Conservation (phyloP, 64 coral and sea anemone species). For the Montipora capricornis region DNA sequence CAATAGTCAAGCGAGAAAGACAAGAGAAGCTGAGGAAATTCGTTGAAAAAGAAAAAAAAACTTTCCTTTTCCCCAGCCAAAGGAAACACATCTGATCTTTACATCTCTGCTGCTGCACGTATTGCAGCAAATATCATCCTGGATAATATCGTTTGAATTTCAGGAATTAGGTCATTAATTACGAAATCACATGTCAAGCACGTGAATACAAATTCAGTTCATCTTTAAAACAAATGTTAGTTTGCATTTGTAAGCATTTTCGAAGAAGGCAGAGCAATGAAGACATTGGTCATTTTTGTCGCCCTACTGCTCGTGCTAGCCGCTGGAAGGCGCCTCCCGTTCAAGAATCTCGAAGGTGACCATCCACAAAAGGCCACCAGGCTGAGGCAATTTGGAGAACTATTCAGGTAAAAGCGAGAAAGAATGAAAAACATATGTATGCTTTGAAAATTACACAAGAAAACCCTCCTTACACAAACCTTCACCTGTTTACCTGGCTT, state of each 20-base stretch:
- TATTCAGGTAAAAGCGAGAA: background rate
- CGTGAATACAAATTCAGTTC: background rate
- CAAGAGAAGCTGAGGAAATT: too few species aligned
- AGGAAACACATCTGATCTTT: too few species aligned
- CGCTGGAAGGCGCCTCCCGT: background rate
- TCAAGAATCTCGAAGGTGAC: background rate
- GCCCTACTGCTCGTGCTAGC: background rate
- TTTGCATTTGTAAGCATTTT: background rate
- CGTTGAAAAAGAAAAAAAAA: too few species aligned
- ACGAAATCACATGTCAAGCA: too few species aligned
- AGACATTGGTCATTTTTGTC: background rate
- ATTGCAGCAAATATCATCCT: background rate
- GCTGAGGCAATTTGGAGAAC: background rate
- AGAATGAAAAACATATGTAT: background rate
- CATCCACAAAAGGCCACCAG: background rate
- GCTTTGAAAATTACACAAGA: too few species aligned
- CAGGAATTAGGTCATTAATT: background rate
- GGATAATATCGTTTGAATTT: background rate
- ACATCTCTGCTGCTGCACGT: too few species aligned
- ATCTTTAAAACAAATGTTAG: background rate
- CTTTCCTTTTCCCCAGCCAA: too few species aligned
- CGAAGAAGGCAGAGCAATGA: background rate
- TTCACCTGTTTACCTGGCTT: too few species aligned
- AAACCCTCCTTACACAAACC: too few species aligned
- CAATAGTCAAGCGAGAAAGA: too few species aligned